phyloP scores from a whole-genome alignment of 2,888 invertebrate genomes.

The Pyrgus malvae region DNA sequence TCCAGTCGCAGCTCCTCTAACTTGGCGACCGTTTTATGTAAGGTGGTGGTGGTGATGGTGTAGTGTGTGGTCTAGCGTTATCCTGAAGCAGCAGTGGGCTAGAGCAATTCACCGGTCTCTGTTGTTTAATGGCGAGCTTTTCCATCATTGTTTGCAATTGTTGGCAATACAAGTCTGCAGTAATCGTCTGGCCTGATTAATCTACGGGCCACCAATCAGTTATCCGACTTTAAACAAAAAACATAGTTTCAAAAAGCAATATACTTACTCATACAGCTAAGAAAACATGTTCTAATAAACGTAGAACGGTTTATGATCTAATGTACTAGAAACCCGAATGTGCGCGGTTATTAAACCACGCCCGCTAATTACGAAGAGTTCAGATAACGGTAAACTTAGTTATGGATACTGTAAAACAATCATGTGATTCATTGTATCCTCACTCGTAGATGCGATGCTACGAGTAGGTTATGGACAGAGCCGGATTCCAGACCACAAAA shows the following conservation, averaged over 20 bases:
- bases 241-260: background rate
- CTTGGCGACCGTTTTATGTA: too few relatives aligned
- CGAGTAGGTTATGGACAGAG: background rate
- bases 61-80: too few relatives aligned
- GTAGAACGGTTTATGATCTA: background rate
- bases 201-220: too few relatives aligned
- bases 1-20: too few relatives aligned
- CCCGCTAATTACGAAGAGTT: conserved; percentile 29
- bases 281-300: background rate
- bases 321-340: conserved; percentile 16
- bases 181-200: too few relatives aligned
- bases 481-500: too few relatives aligned
- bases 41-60: too few relatives aligned
- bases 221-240: background rate
- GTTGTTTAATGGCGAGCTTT: too few relatives aligned
- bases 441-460: background rate
- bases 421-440: conserved; percentile 1
- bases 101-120: too few relatives aligned
- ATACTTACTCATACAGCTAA: background rate
- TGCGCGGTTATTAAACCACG: conserved; percentile 7
- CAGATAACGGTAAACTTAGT: conserved; percentile 29
- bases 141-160: too few relatives aligned
- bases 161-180: too few relatives aligned
- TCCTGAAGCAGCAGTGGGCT: too few relatives aligned
- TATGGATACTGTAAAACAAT: conserved; percentile 18